Base-by-base conservation (phyloP, 2,888 invertebrate genomes). In the Megastigmus dorsalis region DNA sequence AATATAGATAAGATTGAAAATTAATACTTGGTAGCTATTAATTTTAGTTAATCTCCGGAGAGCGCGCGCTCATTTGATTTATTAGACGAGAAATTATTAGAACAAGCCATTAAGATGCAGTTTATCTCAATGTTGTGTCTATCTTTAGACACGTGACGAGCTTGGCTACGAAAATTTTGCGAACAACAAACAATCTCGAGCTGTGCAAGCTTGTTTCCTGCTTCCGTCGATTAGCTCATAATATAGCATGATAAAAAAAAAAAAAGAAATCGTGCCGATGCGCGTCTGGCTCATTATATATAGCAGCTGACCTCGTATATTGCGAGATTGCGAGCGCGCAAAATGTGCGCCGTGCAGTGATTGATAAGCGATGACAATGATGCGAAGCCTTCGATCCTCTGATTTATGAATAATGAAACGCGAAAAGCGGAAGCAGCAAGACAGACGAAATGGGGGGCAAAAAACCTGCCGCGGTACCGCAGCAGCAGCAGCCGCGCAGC, bases 81-180 rank as follows among this genome's bases (percentile, higher is more conserved):
- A 74, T 74, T 62, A 67, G 36, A 55, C 67, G 54, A 66, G 67
- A 73, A 62, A 62, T 73, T 67, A 73, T 20, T 73, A 55, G 54
- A 73, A 73, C 67, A 26, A 23, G 59, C 67, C 30, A 73, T 73
- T 73, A 73, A 67, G 62, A 73, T 73, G 15, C 13, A 10, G 26
- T 38, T 18, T 67, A 67, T 73, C 67, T 54, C 62, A 38, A 48
- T 62, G 67, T 67, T 62, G 15, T 45, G 73, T 62, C 67, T 73
- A 62, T 54, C 52, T 50, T 60, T 28, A n/a, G 54, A 60, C 43
- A 33, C 28, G 43, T 60, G 45, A 45, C 41, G n/a, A n/a, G n/a
- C n/a, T n/a, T n/a, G n/a, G n/a, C n/a, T n/a, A n/a, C n/a, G n/a
- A n/a, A n/a, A n/a, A n/a, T n/a, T n/a, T n/a, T n/a, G n/a, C n/a